These are phyloP conservation scores for Phthorimaea operculella DNA, from an alignment of 1,140 invertebrate species.

Conservation along the genomic window DNA sequence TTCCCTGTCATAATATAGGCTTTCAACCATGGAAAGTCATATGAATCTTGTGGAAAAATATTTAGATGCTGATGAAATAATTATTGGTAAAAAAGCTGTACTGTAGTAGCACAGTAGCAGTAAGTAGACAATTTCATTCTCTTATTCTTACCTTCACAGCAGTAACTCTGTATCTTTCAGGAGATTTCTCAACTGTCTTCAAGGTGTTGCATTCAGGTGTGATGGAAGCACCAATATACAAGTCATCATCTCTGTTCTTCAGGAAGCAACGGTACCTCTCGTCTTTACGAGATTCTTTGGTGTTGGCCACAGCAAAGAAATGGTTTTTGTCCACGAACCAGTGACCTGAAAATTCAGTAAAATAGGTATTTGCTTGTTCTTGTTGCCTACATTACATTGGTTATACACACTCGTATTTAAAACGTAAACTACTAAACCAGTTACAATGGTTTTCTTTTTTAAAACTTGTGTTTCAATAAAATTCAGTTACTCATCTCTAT, in stretches of 20 bases:
- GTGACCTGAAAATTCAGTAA: slow-evolving; percentile 71
- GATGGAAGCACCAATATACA: slow-evolving; percentile 87
- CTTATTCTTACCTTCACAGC: slow-evolving; percentile 73
- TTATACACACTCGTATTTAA: too few species aligned
- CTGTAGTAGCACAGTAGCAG: too few species aligned
- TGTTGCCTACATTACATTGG: too few species aligned
- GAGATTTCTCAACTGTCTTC: slow-evolving; percentile 93
- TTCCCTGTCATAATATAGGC: too few species aligned
- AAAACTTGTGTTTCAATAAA: too few species aligned
- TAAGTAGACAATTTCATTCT: not conserved
- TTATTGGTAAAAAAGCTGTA: not conserved
- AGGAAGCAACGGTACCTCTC: slow-evolving; percentile 94
- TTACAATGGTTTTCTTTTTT: too few species aligned
- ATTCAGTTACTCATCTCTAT: too few species aligned
- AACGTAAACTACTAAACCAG: too few species aligned
- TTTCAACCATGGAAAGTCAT: too few species aligned
- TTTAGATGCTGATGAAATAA: too few species aligned
- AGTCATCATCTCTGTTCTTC: slow-evolving; percentile 93
- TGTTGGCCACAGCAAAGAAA: slow-evolving; percentile 94
- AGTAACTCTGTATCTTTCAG: slow-evolving; percentile 87
- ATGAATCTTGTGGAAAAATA: too few species aligned
- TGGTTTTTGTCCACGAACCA: slow-evolving; percentile 97
- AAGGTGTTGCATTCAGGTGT: slow-evolving; percentile 92
- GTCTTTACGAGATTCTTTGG: slow-evolving; percentile 92
- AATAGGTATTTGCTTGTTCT: too few species aligned